Base-by-base conservation (phyloP, 2,113 vertebrate genomes). In the Austrofundulus limnaeus region DNA sequence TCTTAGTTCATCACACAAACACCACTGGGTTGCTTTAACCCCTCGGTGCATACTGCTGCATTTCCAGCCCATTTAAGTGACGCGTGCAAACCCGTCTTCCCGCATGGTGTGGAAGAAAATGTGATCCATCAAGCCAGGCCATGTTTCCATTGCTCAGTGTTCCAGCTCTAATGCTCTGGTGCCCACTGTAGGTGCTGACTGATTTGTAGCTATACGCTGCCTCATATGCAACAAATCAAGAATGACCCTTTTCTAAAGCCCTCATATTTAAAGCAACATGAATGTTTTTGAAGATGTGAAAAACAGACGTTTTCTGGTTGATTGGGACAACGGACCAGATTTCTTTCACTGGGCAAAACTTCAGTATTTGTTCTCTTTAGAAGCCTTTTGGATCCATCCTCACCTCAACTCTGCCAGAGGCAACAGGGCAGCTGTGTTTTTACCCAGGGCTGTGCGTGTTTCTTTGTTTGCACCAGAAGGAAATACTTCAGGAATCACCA, bases 51-150 rank as follows among this genome's bases (percentile, higher is more conserved):
- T 46, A 46, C 9, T 11, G 43, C n/a, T 12, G 43, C 43, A 17
- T 46, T 46, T 46, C 43, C n/a, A 19, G n/a, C 19, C 43, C 43
- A 46, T 46, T 46, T 9, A 46, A 46, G 43, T 46, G 43, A 46
- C 11, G 7, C n/a, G 20, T 46, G 7, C 43, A 46, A n/a, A 10
- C 3, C 43, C 19, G 43, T 46, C 43, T 46, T 2, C 19, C 43
- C 43, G 11, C 43, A 20, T 1, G n/a, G 20, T 46, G 43, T 20
- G 19, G 16, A 11, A 46, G 43, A 19, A 46, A 19, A 46, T 11
- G 43, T 19, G 43, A 19, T 46, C 43, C 43, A 20, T 46, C 43
- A 46, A 11, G n/a, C 9, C 43, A n/a, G n/a, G 5, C n/a, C 43
- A 11, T 46, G 43, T 46, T 20, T 20, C n/a, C 43, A 20, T 45